Conservation (phyloP, 2,113 vertebrate species). For the Strigops habroptila region DNA sequence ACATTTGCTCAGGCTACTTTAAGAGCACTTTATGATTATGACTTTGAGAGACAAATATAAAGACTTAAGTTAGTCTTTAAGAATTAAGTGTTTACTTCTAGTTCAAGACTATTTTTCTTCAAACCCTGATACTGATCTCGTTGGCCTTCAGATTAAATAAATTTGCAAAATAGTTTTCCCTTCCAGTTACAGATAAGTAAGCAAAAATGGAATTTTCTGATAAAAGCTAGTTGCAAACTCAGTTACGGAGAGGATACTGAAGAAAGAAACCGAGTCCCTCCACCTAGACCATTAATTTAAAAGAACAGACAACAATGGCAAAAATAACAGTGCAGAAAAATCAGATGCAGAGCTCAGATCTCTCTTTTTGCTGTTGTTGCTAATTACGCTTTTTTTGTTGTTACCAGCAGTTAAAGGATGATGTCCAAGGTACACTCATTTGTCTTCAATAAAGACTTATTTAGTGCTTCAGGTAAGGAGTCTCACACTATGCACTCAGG, state of each 20-base stretch:
- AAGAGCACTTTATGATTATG: not conserved
- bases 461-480: not conserved
- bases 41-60: not conserved
- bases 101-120: not conserved
- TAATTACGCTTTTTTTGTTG: not conserved
- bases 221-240: not conserved
- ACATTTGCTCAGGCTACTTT: not conserved
- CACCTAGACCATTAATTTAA: not conserved
- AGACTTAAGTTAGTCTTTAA: not conserved
- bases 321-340: not conserved
- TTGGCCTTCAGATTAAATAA: not conserved
- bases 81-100: not conserved
- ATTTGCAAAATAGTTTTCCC: not conserved
- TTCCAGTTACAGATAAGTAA: not conserved
- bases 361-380: not conserved
- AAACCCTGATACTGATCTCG: rapidly evolving
- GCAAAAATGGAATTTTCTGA: not conserved
- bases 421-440: not conserved
- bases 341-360: not conserved
- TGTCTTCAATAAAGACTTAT: not conserved
- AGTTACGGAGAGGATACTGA: not conserved
- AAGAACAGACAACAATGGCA: not conserved
- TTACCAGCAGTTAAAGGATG: not conserved
- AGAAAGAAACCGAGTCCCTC: not conserved
- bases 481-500: not conserved